A percentile compares a stretch with the other conserved stretches of the same genome.
Evolutionary conservation across 2,797 vertebrate genomes (phyloP).

Genomic region (Falco novaeseelandiae): DNA sequence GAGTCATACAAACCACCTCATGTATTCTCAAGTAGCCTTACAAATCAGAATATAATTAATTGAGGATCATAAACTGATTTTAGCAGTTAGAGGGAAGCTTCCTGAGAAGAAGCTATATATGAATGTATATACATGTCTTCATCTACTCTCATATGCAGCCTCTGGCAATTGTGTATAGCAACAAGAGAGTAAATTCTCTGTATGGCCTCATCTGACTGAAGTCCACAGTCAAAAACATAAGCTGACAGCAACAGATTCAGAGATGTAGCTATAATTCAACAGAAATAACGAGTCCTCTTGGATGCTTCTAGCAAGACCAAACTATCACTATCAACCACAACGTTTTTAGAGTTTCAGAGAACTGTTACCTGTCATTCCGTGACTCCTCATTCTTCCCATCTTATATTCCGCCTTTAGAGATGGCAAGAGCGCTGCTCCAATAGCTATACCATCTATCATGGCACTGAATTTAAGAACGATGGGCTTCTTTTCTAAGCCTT

Average conservation of each 20-base stretch:
- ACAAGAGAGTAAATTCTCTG: neutral
- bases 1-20: neutral
- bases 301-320: neutral
- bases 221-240: neutral
- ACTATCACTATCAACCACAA: neutral
- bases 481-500: slow-evolving; percentile 97
- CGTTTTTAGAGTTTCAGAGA: neutral
- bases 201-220: neutral
- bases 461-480: slow-evolving; percentile 98
- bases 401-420: slow-evolving; percentile 98
- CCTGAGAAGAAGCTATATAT: neutral
- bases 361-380: slow-evolving; percentile 92
- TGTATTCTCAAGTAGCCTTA: neutral
- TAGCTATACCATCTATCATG: slow-evolving; percentile 96
- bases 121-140: neutral
- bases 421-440: slow-evolving; percentile 94
- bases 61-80: neutral
- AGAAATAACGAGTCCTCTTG: neutral
- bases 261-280: neutral
- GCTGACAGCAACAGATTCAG: neutral
- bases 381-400: slow-evolving; percentile 98
- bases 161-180: neutral
- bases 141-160: neutral
- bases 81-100: neutral
- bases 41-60: neutral